phyloP scores from a whole-genome alignment of 2,888 invertebrate genomes.

The Leucoma salicis region DNA sequence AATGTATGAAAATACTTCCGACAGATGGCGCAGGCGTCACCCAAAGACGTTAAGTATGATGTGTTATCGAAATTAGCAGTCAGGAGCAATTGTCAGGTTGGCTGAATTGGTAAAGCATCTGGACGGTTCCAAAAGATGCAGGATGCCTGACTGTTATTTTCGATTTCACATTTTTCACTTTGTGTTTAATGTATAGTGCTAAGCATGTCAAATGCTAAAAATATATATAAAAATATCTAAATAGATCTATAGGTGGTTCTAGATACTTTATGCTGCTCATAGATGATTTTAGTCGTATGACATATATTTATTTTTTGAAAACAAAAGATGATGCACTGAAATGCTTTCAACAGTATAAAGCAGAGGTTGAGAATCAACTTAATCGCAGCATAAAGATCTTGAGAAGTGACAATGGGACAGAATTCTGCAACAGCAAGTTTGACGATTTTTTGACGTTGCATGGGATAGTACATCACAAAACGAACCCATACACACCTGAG shows the following conservation, averaged over 20 bases:
- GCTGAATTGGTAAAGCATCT: too few relatives aligned
- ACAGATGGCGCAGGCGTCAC: too few relatives aligned
- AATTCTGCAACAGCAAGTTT: slow-evolving; percentile 1
- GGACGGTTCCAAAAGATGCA: too few relatives aligned
- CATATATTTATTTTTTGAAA: background rate
- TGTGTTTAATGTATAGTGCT: too few relatives aligned
- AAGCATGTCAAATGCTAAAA: too few relatives aligned
- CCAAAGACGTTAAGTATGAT: too few relatives aligned
- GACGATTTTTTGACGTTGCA: background rate
- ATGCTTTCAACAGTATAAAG: slow-evolving; percentile 4
- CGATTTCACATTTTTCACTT: too few relatives aligned
- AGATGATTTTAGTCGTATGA: background rate
- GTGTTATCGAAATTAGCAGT: too few relatives aligned
- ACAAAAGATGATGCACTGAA: slow-evolving; percentile 6
- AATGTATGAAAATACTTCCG: too few relatives aligned
- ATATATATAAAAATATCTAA: too few relatives aligned
- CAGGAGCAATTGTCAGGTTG: too few relatives aligned
- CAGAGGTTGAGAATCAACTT: slow-evolving; percentile 3
- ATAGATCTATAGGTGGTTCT: slow-evolving; percentile 5
- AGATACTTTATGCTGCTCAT: background rate
- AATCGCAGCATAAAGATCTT: background rate
- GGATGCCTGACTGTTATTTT: too few relatives aligned
- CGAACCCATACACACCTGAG: slow-evolving; percentile 1
- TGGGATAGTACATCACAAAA: background rate
- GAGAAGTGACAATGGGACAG: background rate